phyloP scores from a whole-genome alignment of 2,113 vertebrate genomes.

The Poeciliopsis turrubarensis region DNA sequence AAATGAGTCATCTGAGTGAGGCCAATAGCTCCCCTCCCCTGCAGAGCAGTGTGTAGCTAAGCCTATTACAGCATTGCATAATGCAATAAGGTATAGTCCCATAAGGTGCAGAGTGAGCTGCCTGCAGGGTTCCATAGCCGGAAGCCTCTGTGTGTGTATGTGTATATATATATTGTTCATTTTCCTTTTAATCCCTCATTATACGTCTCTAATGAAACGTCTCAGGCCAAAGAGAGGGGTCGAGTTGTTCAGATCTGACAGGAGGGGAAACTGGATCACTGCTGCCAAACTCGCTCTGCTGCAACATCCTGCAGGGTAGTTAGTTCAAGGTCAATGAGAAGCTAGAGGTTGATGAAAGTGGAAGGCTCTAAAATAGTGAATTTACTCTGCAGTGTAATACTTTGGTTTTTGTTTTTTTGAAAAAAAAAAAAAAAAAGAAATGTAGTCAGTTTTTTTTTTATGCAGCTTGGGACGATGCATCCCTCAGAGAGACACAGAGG shows the following conservation, averaged over 20 bases:
- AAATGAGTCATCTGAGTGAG: conserved; percentile 65
- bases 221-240: conserved; percentile 2
- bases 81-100: conserved; percentile 67
- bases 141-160: conserved; percentile 22
- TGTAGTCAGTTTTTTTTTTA: too few relatives aligned
- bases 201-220: conserved; percentile 41
- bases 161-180: conserved; percentile 5
- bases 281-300: conserved; percentile 6
- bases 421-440: too few relatives aligned
- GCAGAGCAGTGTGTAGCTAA: conserved; percentile 52
- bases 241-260: conserved; percentile 27
- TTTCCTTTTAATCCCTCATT: conserved; percentile 43
- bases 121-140: conserved; percentile 24
- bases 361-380: background rate
- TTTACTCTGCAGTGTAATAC: background rate
- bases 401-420: background rate
- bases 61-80: conserved; percentile 67
- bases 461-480: too few relatives aligned
- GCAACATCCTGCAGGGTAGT: conserved; percentile 1
- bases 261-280: conserved; percentile 10
- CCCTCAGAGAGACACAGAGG: background rate
- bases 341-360: conserved; percentile 1
- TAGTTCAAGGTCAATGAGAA: conserved; percentile 15
- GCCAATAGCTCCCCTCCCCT: conserved; percentile 35
- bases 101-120: conserved; percentile 45